Conservation (phyloP, 2,888 invertebrate genomes). For the Drosophila helvetica region DNA sequence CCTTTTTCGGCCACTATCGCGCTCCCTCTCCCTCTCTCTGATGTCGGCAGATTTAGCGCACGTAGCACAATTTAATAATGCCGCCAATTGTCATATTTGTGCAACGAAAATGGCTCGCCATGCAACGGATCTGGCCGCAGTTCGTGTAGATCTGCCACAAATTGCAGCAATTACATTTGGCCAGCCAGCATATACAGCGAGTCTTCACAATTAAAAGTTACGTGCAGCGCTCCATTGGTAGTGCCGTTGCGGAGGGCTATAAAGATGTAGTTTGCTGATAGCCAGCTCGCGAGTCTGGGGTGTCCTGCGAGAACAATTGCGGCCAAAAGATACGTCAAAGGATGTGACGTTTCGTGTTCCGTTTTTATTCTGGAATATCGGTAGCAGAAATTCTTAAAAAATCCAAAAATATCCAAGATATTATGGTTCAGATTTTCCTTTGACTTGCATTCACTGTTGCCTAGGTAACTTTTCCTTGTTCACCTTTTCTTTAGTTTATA, state of each 20-base stretch:
- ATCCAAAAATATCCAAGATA: too few relatives aligned
- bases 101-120: slow-evolving; percentile 59
- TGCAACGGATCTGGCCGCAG: slow-evolving; percentile 15
- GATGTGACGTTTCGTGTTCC: background rate
- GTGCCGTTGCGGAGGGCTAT: background rate
- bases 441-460: too few relatives aligned
- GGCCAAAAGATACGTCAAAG: background rate
- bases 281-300: background rate
- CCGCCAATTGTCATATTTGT: slow-evolving; percentile 77
- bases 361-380: background rate
- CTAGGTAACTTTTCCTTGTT: too few relatives aligned
- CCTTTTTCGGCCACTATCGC: slow-evolving; percentile 26
- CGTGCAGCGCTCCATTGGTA: background rate
- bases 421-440: too few relatives aligned
- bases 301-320: background rate
- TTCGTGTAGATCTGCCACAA: slow-evolving; percentile 8
- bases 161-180: slow-evolving; percentile 35
- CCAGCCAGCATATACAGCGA: slow-evolving; percentile 7
- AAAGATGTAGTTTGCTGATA: background rate
- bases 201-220: slow-evolving; percentile 22
- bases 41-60: slow-evolving; percentile 78
- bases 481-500: too few relatives aligned
- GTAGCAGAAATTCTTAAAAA: too few relatives aligned
- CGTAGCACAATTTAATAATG: slow-evolving; percentile 71
- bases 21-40: slow-evolving; percentile 38